Evolutionary conservation across 2,888 invertebrate genomes (phyloP), one percentile per base, ranked within the genome.

Genomic region (Neoscelio sp.): DNA sequence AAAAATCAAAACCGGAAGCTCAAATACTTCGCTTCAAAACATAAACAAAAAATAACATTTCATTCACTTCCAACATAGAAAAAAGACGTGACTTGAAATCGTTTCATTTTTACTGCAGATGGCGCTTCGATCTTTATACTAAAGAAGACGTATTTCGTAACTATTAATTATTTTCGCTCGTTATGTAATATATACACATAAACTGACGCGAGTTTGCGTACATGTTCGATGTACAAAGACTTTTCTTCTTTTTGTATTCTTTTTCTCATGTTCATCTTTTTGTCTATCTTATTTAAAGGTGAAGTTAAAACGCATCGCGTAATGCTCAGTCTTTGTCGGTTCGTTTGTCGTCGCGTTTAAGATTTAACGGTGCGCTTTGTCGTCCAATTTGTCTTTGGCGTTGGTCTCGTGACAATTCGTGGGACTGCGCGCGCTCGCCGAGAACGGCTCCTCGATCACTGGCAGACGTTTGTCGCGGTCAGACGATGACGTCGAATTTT

Each of bases 401-500:
- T 78, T 73, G 40, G 40, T 71, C 52, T 85, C 83, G 50, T 84
- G 20, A 50, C 56, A 38, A 4, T 50, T 42, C 8, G 35, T 10
- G 13, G 44, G 23, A 28, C 18, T 48, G 18, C 65, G 44, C 20
- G 56, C 46, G 4, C 20, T 50, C 7, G 56, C 40, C 2, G 56
- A n/a, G 6, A 20, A 42, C 5, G 65, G 67, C 52, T 65, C 89
- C 77, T 88, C 86, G 78, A 89, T 89, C 17, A 89, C 86, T 28
- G 89, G 87, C 26, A 89, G 80, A 77, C 89, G 86, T 33, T 88
- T 89, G 13, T 89, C 88, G 26, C 85, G 83, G 71, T 88, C 87
- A 40, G 81, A 40, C 40, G 82, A 80, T 13, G 82, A 68, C 15
- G 85, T 79, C 56, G 86, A 83, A 80, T 84, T 87, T 58, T 92